Evolutionary conservation across 2,888 invertebrate species (phyloP).

Genomic region (Drosophila koepferae): DNA sequence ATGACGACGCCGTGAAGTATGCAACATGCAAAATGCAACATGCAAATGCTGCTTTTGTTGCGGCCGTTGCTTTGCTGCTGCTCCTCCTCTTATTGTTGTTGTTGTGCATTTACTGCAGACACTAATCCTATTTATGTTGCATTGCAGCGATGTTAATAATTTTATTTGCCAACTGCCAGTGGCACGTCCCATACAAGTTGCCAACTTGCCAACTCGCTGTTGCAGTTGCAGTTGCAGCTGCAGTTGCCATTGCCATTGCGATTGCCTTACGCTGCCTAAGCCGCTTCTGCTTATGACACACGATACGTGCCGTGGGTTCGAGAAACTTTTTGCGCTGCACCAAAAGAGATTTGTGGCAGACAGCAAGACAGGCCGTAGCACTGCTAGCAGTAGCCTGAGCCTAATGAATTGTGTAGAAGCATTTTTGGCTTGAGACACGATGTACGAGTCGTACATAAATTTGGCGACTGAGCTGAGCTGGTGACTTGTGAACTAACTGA

Average conservation of each 20-base stretch:
- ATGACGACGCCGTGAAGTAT: constrained; percentile 69
- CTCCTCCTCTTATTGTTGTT: constrained; percentile 20
- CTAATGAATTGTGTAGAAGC: constrained; percentile 59
- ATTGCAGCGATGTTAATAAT: constrained; percentile 79
- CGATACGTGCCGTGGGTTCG: constrained; percentile 72
- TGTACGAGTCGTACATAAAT: not conserved
- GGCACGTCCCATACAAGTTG: constrained; percentile 61
- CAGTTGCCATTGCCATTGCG: constrained; percentile 25
- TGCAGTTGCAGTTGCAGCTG: constrained; percentile 18
- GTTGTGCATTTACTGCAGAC: constrained; percentile 72
- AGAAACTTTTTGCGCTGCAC: constrained; percentile 57
- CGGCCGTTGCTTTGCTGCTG: constrained; percentile 34
- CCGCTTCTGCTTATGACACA: constrained; percentile 76
- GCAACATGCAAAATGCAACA: constrained; percentile 73
- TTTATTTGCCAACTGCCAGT: constrained; percentile 72
- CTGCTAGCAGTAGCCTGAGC: constrained; percentile 8
- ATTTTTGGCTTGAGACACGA: constrained; percentile 10
- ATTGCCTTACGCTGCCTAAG: constrained; percentile 46
- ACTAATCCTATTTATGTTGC: constrained; percentile 81
- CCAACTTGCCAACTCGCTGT: constrained; percentile 31
- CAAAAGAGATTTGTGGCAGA: constrained; percentile 39
- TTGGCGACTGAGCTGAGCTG: not conserved
- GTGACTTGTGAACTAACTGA: not conserved
- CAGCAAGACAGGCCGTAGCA: constrained; percentile 25
- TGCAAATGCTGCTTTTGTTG: constrained; percentile 48